Conservation (phyloP, 2,797 vertebrate species). For the Lagocephalus sceleratus region DNA sequence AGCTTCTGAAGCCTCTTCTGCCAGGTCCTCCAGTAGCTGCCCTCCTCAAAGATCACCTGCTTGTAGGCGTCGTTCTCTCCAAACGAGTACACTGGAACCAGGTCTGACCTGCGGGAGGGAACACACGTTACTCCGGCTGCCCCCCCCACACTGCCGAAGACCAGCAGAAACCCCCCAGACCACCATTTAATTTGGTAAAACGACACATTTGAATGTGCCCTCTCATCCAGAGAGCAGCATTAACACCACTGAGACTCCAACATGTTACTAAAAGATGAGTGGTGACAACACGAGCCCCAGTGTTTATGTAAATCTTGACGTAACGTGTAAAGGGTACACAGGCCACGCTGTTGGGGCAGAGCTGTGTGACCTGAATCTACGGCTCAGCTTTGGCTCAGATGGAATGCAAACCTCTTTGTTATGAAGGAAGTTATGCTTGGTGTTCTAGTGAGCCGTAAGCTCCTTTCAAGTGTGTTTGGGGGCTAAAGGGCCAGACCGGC, state of each 20-base stretch:
- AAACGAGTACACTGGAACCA: constrained; percentile 95
- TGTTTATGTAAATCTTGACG: no score
- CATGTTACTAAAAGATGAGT: no score
- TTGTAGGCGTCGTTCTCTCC: constrained; percentile 94
- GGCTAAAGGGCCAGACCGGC: background rate
- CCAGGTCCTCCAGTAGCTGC: constrained; percentile 80
- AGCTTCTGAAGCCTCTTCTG: constrained; percentile 93
- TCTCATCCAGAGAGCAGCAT: no score
- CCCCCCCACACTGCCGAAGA: no score
- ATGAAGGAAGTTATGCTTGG: constrained; percentile 35
- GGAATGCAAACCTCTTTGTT: constrained; percentile 32
- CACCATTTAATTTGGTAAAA: no score
- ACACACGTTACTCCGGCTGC: no score
- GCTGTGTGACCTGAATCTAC: constrained; percentile 18
- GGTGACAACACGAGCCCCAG: no score
- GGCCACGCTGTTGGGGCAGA: no score
- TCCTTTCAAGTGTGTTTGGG: constrained; percentile 35
- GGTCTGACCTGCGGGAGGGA: constrained; percentile 80
- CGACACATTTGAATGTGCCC: no score
- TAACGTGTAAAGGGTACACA: no score
- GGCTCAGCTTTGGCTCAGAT: constrained; percentile 17
- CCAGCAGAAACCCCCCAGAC: no score
- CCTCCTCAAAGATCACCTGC: constrained; percentile 92
- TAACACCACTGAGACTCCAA: no score
- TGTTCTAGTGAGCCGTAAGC: constrained; percentile 43